Conservation (phyloP, 2,888 invertebrate species). For the Electrophaes corylata region DNA sequence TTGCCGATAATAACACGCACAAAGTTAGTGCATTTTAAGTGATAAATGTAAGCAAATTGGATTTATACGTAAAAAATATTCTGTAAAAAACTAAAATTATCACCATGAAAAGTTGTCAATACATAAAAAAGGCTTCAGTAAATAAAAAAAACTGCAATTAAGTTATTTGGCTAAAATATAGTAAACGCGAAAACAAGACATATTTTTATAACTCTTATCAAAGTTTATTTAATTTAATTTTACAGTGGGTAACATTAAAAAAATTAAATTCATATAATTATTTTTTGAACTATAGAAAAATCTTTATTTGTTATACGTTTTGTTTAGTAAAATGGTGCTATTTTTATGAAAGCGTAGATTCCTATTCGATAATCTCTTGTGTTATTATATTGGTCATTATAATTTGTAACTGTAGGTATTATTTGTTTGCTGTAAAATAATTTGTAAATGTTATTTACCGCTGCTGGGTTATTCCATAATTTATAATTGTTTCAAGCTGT, state of each 20-base stretch:
- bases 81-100: neutral
- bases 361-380: neutral
- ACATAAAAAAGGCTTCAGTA: neutral
- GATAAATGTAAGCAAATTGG: too few species aligned
- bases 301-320: constrained; percentile 5
- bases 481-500: neutral
- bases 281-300: neutral
- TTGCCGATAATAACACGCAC: constrained; percentile 7
- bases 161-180: too few species aligned
- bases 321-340: constrained; percentile 26
- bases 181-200: too few species aligned
- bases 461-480: neutral
- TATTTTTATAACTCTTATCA: too few species aligned
- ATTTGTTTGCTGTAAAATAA: neutral
- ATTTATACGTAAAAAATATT: too few species aligned
- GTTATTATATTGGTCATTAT: constrained; percentile 18
- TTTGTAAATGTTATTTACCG: neutral
- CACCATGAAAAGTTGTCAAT: neutral
- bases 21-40: constrained; percentile 11
- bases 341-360: constrained; percentile 5
- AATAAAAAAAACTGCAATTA: too few species aligned
- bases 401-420: constrained; percentile 24
- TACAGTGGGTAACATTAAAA: constrained; percentile 5
- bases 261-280: too few species aligned
- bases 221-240: too few species aligned